These are phyloP conservation scores for Cotesia vestalis DNA, from an alignment of 1,140 invertebrate genomes.

Conservation along the genomic window DNA sequence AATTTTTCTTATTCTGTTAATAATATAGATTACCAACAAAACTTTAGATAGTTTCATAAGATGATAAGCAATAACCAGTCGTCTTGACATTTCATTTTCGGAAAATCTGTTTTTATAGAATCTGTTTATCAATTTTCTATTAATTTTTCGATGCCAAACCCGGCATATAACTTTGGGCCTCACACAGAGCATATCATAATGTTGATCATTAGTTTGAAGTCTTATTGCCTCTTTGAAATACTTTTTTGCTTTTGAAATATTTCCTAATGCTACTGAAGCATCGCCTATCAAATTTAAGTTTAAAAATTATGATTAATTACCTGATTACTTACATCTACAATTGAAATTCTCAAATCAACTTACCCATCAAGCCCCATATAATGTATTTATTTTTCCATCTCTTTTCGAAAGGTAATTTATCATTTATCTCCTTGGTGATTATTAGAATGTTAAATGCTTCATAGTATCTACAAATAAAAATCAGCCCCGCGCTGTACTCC, in stretches of 20 bases:
- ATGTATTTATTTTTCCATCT: slow-evolving; percentile 29
- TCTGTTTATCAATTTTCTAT: slow-evolving; percentile 1
- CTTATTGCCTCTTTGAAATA: slow-evolving; percentile 40
- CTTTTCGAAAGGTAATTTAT: neutral
- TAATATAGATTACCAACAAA: slow-evolving; percentile 14
- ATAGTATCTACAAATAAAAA: slow-evolving; percentile 38
- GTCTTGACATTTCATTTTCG: neutral
- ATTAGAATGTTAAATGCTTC: slow-evolving; percentile 43
- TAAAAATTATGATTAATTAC: neutral
- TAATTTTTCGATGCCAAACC: neutral
- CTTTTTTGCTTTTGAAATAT: slow-evolving; percentile 41
- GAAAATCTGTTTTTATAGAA: neutral
- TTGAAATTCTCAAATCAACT: slow-evolving; percentile 14
- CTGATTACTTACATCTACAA: neutral
- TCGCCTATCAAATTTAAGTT: slow-evolving; percentile 41
- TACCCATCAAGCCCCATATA: slow-evolving; percentile 38
- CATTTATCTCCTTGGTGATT: slow-evolving; percentile 15
- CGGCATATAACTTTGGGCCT: neutral
- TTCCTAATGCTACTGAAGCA: slow-evolving; percentile 41
- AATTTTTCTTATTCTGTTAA: neutral
- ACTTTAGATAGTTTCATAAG: slow-evolving; percentile 21
- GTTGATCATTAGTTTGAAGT: slow-evolving; percentile 14
- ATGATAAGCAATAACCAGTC: slow-evolving; percentile 1
- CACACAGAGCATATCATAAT: neutral
- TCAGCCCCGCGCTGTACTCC: slow-evolving; percentile 44